These are phyloP conservation scores for Wasmannia auropunctata DNA, from an alignment of 1,140 invertebrate species.

Conservation along the genomic window DNA sequence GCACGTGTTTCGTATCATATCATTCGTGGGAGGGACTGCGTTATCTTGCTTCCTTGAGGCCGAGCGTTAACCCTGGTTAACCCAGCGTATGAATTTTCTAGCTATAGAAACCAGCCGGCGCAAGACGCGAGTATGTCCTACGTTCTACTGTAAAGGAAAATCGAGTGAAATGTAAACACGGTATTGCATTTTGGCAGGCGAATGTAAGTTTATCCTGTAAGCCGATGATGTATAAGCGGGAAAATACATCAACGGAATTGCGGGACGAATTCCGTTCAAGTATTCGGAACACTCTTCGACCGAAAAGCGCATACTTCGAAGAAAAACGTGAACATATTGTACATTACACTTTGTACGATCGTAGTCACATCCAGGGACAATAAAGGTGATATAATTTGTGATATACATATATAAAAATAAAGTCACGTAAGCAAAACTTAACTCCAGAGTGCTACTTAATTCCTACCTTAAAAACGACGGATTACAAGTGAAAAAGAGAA, in stretches of 20 bases:
- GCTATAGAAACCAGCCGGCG: neutral
- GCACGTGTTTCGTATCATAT: slow-evolving; percentile 39
- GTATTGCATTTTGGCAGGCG: slow-evolving; percentile 1
- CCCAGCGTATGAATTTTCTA: neutral
- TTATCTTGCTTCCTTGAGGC: slow-evolving; percentile 32
- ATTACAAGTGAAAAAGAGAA: slow-evolving; percentile 5
- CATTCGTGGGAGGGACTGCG: neutral
- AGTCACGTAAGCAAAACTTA: neutral
- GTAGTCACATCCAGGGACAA: slow-evolving; percentile 38
- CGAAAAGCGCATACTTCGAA: neutral
- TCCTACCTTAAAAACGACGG: neutral
- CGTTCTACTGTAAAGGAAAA: neutral
- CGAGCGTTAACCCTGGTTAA: slow-evolving; percentile 45
- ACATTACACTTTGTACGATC: slow-evolving; percentile 31
- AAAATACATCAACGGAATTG: neutral
- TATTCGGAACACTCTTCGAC: slow-evolving; percentile 3
- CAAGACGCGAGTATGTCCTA: slow-evolving; percentile 8
- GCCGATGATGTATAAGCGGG: neutral
- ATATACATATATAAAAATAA: slow-evolving; percentile 30
- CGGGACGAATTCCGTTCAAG: neutral
- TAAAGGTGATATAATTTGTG: slow-evolving; percentile 61
- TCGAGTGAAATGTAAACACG: neutral
- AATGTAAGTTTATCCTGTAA: neutral
- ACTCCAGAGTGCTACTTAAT: neutral
- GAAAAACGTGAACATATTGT: slow-evolving; percentile 39